These are phyloP conservation scores for Oedothorax gibbosus DNA, from an alignment of 1,140 invertebrate species.

Conservation along the genomic window DNA sequence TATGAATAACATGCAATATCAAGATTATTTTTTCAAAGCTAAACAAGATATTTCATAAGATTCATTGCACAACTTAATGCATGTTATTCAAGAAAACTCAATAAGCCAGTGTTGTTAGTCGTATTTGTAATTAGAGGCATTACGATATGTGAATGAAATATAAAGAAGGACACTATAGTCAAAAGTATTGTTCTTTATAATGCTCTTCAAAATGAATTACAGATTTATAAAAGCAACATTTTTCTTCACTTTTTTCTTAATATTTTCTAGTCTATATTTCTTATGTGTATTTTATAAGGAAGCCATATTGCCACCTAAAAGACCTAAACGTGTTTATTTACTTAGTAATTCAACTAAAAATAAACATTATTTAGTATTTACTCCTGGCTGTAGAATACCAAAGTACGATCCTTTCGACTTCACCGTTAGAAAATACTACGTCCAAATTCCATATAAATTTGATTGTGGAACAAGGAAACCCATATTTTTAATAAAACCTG, in stretches of 20 bases:
- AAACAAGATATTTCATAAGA: too few species aligned
- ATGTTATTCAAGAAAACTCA: too few species aligned
- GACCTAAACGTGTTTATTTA: background rate
- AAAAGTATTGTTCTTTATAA: background rate
- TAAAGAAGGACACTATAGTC: too few species aligned
- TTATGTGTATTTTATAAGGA: constrained; percentile 39
- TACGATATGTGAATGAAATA: too few species aligned
- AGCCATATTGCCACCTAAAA: constrained; percentile 4
- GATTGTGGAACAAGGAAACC: constrained; percentile 32
- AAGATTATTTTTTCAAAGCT: too few species aligned
- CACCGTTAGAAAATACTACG: constrained; percentile 70
- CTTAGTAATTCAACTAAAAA: constrained; percentile 13
- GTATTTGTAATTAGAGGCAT: too few species aligned
- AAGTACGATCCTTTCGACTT: constrained; percentile 79
- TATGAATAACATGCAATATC: too few species aligned
- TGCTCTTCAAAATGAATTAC: constrained; percentile 19
- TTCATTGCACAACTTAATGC: too few species aligned
- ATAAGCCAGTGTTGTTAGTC: too few species aligned
- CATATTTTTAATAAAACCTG: constrained; percentile 18
- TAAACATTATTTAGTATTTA: constrained; percentile 71
- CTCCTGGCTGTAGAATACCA: constrained; percentile 82
- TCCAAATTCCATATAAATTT: constrained; percentile 33
- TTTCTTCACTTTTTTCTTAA: constrained; percentile 15
- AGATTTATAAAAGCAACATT: constrained; percentile 26
- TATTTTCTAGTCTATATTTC: constrained; percentile 52